phyloP scores from a whole-genome alignment of 2,113 vertebrate species.

The Orientallactaga bullata region DNA sequence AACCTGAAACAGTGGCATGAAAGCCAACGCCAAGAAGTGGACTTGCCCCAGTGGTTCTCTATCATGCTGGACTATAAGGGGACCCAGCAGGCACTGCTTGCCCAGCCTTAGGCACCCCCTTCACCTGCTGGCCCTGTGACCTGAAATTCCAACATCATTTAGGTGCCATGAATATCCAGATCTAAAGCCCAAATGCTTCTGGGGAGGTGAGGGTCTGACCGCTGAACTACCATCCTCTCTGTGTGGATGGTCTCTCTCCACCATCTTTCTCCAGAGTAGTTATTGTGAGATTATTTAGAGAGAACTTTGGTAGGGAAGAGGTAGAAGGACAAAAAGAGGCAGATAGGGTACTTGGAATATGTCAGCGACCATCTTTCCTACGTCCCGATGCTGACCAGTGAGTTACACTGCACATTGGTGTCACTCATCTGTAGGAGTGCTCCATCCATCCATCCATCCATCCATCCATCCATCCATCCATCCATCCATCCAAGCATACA shows the following conservation, averaged over 20 bases:
- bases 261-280: background rate
- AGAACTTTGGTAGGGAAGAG: background rate
- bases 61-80: background rate
- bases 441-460: conserved; percentile 5
- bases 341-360: background rate
- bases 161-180: background rate
- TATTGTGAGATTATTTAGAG: background rate
- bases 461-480: too few species aligned
- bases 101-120: background rate
- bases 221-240: background rate
- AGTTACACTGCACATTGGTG: background rate
- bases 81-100: background rate
- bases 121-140: background rate
- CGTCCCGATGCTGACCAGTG: background rate
- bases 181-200: conserved; percentile 24
- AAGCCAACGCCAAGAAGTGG: background rate
- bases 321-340: background rate
- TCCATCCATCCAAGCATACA: background rate
- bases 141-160: background rate
- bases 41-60: background rate
- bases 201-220: background rate
- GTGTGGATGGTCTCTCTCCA: background rate
- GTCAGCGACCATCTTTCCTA: background rate
- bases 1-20: background rate
- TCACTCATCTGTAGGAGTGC: background rate